Percentiles rank a stretch among this genome's conserved stretches.
Conservation (phyloP, 2,888 invertebrate genomes). For the Choristoneura rosaceana region DNA sequence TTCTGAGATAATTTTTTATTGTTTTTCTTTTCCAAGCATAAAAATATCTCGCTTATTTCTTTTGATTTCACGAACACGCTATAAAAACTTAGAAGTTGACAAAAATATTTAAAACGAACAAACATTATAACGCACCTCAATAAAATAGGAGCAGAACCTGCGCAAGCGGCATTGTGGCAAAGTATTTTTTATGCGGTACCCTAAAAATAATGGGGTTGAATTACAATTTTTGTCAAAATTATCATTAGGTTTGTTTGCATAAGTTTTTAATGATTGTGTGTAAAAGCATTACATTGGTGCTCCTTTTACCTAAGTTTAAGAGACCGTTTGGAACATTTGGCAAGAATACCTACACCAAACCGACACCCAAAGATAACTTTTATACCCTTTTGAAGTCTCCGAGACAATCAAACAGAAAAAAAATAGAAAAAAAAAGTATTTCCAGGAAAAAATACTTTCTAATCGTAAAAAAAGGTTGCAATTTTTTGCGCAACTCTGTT, state of each 20-base stretch:
- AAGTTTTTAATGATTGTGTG: conserved; percentile 48
- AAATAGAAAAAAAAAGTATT: conserved; percentile 18
- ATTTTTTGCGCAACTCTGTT: conserved; percentile 59
- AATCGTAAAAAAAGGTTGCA: conserved; percentile 62
- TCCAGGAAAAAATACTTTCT: conserved; percentile 62
- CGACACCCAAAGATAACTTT: background rate
- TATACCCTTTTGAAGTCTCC: conserved; percentile 7
- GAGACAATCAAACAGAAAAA: conserved; percentile 25
- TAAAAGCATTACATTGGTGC: too few species aligned
- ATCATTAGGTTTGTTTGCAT: conserved; percentile 60
- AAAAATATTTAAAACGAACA: conserved; percentile 15
- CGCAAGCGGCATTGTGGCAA: conserved; percentile 5
- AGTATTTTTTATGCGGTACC: conserved; percentile 31
- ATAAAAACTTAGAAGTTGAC: conserved; percentile 17
- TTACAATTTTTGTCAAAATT: conserved; percentile 50
- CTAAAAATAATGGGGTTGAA: conserved; percentile 42
- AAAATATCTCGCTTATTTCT: background rate
- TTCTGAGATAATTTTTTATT: too few species aligned
- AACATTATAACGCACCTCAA: conserved; percentile 20
- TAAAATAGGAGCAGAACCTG: conserved; percentile 19
- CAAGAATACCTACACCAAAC: conserved; percentile 13
- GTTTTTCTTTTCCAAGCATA: background rate
- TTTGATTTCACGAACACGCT: background rate
- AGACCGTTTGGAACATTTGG: conserved; percentile 3
- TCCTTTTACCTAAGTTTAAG: too few species aligned